Evolutionary conservation across 2,888 invertebrate species (phyloP).

Genomic region (Vesta saturnalis): DNA sequence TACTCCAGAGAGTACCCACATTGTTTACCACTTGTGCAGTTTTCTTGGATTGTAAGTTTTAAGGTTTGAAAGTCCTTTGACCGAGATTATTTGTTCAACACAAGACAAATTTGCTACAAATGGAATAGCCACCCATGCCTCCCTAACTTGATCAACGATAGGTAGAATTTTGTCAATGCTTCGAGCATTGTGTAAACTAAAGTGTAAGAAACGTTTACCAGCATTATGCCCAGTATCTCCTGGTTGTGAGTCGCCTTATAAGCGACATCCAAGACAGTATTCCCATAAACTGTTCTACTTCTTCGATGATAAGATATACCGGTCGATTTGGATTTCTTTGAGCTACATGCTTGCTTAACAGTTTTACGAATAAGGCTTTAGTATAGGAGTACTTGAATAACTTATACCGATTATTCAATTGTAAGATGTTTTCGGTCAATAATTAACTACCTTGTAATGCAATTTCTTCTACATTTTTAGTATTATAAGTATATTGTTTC

Average conservation of each 20-base stretch:
- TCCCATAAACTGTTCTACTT: background rate
- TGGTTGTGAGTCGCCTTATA: background rate
- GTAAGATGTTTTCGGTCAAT: background rate
- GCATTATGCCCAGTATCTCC: background rate
- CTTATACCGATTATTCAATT: background rate
- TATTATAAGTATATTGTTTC: background rate
- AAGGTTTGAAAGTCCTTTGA: too few relatives aligned
- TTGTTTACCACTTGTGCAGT: constrained; percentile 34
- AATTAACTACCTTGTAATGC: background rate
- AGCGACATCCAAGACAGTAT: background rate
- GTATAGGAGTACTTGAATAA: background rate
- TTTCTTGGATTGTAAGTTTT: constrained; percentile 26
- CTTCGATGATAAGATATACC: too few relatives aligned
- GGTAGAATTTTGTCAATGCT: too few relatives aligned
- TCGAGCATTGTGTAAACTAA: too few relatives aligned
- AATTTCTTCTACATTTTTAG: background rate
- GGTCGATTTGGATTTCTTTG: background rate
- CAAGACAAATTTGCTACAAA: too few relatives aligned
- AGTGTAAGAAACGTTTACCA: too few relatives aligned
- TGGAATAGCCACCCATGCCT: too few relatives aligned
- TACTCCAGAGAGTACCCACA: constrained; percentile 24
- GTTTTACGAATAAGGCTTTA: background rate
- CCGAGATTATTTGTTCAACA: too few relatives aligned
- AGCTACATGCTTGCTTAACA: background rate
- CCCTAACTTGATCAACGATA: too few relatives aligned